Percentiles rank a stretch among this genome's conserved stretches.
These are phyloP conservation scores for Branchinecta lindahli DNA, from an alignment of 1,140 invertebrate genomes.

Conservation along the genomic window DNA sequence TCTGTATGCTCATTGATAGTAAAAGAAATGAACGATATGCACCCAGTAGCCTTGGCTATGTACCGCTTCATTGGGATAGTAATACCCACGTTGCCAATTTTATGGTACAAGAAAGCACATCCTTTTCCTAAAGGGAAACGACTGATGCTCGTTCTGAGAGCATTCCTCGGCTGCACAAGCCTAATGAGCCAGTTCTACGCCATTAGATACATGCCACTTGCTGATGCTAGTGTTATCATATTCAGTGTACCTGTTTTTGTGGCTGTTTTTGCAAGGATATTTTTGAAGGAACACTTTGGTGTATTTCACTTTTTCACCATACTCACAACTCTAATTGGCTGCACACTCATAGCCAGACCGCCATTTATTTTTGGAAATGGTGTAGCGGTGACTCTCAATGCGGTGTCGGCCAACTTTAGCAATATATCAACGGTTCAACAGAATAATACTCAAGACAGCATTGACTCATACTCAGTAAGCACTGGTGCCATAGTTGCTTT, in stretches of 20 bases:
- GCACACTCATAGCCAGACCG: slow-evolving; percentile 63
- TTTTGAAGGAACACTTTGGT: slow-evolving; percentile 77
- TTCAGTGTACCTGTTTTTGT: slow-evolving; percentile 83
- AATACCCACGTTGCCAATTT: slow-evolving; percentile 60
- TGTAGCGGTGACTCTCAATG: neutral
- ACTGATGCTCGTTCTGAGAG: slow-evolving; percentile 45
- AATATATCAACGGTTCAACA: neutral
- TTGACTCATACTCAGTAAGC: slow-evolving; percentile 27
- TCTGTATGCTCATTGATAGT: slow-evolving; percentile 76
- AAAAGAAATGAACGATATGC: slow-evolving; percentile 57
- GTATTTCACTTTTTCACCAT: slow-evolving; percentile 67
- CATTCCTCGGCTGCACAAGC: slow-evolving; percentile 66
- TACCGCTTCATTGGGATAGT: slow-evolving; percentile 67
- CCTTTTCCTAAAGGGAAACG: slow-evolving; percentile 55
- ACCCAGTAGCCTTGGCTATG: slow-evolving; percentile 68
- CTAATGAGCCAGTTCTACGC: slow-evolving; percentile 77
- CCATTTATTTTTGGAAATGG: slow-evolving; percentile 27
- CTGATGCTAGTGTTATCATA: slow-evolving; percentile 75
- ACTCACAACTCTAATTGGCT: slow-evolving; percentile 61
- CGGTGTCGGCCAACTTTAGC: neutral
- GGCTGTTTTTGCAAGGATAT: slow-evolving; percentile 71
- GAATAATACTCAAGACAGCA: neutral
- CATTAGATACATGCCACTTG: slow-evolving; percentile 70
- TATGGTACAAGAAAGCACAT: slow-evolving; percentile 56
- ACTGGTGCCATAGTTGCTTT: slow-evolving; percentile 70